These are phyloP conservation scores for Hippocampus mohnikei DNA, from an alignment of 2,113 vertebrate genomes.

Conservation along the genomic window DNA sequence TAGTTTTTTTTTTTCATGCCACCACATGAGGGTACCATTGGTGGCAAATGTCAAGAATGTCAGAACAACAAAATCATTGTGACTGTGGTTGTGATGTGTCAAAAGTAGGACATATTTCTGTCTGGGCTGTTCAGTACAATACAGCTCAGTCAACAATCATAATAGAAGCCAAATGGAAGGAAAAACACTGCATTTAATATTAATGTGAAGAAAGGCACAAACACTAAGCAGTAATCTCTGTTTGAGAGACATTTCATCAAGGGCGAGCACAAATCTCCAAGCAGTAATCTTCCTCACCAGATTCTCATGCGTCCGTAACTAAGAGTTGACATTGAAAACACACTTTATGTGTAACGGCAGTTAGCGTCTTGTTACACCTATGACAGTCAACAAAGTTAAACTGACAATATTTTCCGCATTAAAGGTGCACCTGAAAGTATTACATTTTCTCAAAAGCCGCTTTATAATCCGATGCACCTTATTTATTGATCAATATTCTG, in stretches of 20 bases:
- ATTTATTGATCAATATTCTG: no score
- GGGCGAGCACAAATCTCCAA: background rate
- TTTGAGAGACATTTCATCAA: background rate
- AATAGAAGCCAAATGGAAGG: background rate
- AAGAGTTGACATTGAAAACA: background rate
- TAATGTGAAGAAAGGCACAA: background rate
- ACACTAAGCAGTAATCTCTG: background rate
- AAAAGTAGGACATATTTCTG: no score
- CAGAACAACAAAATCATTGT: no score
- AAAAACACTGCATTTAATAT: background rate
- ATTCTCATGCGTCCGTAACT: background rate
- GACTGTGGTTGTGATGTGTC: no score
- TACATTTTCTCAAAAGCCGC: no score
- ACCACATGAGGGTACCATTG: background rate
- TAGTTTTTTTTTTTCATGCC: constrained; percentile 6
- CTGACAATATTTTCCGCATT: no score
- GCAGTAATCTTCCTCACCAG: background rate
- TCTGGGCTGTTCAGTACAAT: no score
- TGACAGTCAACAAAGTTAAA: background rate
- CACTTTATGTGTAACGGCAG: background rate
- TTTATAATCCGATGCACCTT: no score
- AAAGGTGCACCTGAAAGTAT: no score
- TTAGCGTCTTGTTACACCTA: background rate
- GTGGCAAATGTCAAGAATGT: no score
- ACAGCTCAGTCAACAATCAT: no score